phyloP scores from a whole-genome alignment of 1,140 invertebrate genomes.

The Apocrypta bakeri region DNA sequence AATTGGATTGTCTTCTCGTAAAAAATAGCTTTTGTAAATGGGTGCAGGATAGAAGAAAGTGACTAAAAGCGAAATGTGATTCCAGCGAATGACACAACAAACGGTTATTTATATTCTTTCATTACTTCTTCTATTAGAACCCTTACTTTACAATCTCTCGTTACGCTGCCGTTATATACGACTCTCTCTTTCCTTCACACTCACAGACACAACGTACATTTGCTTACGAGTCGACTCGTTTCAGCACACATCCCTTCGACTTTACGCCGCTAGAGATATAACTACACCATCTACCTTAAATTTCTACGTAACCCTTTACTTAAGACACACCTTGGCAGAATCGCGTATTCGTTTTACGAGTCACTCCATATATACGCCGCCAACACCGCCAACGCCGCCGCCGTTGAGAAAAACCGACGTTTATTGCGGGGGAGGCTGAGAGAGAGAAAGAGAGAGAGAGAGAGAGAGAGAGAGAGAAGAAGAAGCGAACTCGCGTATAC shows the following conservation, averaged over 20 bases:
- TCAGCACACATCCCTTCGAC: not conserved
- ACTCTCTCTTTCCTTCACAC: not conserved
- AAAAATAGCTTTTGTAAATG: not conserved
- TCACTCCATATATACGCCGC: not conserved
- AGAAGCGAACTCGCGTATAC: too few species aligned
- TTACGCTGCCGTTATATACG: not conserved
- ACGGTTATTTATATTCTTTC: not conserved
- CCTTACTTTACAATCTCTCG: conserved; percentile 22
- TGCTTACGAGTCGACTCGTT: not conserved
- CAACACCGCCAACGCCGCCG: not conserved
- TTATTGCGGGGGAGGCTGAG: conserved; percentile 6
- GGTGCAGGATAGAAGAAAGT: too few species aligned
- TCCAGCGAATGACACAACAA: not conserved
- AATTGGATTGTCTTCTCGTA: too few species aligned
- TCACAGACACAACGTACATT: not conserved
- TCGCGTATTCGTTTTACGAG: not conserved
- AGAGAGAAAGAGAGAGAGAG: conserved; percentile 22
- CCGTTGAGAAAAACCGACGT: not conserved
- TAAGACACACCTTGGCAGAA: not conserved
- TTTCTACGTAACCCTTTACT: too few species aligned
- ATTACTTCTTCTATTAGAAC: not conserved
- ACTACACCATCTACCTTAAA: too few species aligned
- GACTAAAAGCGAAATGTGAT: too few species aligned
- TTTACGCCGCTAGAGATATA: too few species aligned
- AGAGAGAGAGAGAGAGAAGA: conserved; percentile 19